Base-by-base conservation (phyloP, 2,888 invertebrate species). In the Poecilus cupreus region DNA sequence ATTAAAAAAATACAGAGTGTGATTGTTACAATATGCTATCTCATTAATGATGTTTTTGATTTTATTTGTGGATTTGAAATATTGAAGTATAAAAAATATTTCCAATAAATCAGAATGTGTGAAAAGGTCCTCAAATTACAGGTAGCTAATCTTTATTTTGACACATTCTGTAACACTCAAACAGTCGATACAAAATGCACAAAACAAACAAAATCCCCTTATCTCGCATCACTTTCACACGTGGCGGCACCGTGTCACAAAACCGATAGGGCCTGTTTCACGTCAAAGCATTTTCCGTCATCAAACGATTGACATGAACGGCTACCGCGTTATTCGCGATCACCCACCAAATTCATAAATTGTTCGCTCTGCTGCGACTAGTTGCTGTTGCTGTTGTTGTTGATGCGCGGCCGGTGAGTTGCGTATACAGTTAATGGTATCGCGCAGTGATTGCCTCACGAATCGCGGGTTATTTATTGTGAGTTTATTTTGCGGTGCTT, bases 221-320 rank as follows among this genome's bases (percentile, higher is more conserved):
- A 68, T 68, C 68, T 43, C 37, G 68, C 43, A 43, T 68, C 39
- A 68, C 18, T 68, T 68, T 68, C 37, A 68, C 68, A 68, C 68
- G 43, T 64, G n/a, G n/a, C n/a, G n/a, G n/a, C n/a, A n/a, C n/a
- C n/a, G n/a, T n/a, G 13, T 32, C 26, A n/a, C 64, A 64, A 49
- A 64, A 64, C 64, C 37, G 64, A 64, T 64, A 64, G 68, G 43
- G 68, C 18, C 54, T 20, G 68, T 32, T 68, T 39, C 22, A 39
- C 43, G 68, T 68, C 68, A 68, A 68, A 68, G 20, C 39, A 10
- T 64, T 68, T 68, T 68, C 68, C 68, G 39, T 68, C 54, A 54
- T 54, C 68, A 68, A 43, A 39, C 68, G 68, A 64, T 18, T 68
- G 37, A 22, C 37, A 68, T n/a, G 39, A 18, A 8, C 43, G 68